Evolutionary conservation across 1,140 invertebrate species (phyloP).

Genomic region (Apis cerana): DNA sequence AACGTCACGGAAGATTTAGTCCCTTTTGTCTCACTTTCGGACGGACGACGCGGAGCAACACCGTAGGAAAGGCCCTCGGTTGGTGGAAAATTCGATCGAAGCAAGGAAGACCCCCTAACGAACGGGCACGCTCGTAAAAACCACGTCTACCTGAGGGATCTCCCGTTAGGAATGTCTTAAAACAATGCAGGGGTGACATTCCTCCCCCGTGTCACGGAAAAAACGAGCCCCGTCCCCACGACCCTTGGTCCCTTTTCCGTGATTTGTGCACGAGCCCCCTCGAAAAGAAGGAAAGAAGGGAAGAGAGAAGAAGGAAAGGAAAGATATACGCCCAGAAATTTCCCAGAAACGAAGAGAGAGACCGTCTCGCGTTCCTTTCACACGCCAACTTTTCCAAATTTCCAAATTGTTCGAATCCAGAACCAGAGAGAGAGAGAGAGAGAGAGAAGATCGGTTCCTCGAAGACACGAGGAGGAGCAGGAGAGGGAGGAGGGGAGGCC

Average conservation of each 20-base stretch:
- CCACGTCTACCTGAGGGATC: conserved; percentile 61
- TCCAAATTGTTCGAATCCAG: neutral
- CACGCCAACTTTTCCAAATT: neutral
- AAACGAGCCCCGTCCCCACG: conserved; percentile 64
- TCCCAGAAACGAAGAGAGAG: too few relatives aligned
- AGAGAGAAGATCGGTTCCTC: neutral
- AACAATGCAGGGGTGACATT: conserved; percentile 76
- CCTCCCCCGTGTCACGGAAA: conserved; percentile 48
- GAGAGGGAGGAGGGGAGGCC: conserved; percentile 16
- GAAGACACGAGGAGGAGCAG: conserved; percentile 26
- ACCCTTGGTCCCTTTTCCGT: conserved; percentile 53
- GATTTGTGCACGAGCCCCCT: conserved; percentile 56
- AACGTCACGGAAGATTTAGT: conserved; percentile 62
- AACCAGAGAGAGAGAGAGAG: neutral
- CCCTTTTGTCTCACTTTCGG: conserved; percentile 46
- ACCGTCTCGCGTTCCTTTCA: too few relatives aligned
- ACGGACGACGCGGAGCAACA: neutral
- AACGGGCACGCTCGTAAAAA: conserved; percentile 64
- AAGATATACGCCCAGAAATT: too few relatives aligned
- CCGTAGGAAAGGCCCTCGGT: neutral
- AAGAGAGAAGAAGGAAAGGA: too few relatives aligned
- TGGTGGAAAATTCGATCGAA: conserved; percentile 37
- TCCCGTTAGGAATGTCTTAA: conserved; percentile 75
- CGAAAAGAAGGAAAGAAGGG: too few relatives aligned
- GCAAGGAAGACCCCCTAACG: conserved; percentile 36